Base-by-base conservation (phyloP, 2,113 vertebrate species). In the Zapus hudsonius region DNA sequence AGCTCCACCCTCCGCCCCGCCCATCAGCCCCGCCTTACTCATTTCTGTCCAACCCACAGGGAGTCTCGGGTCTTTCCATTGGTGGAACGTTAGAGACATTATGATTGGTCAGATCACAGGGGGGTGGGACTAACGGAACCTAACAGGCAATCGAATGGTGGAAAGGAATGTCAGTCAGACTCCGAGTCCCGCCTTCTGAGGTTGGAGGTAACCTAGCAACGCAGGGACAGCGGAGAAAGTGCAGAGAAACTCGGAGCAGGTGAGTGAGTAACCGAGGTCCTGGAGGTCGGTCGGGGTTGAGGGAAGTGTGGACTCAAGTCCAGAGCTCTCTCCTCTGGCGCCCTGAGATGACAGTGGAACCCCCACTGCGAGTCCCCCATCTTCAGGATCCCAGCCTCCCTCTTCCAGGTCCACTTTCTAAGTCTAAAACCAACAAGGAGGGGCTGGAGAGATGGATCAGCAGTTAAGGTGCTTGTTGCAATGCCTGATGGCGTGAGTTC, bases 151-250 rank as follows among this genome's bases (percentile, higher is more conserved):
- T 57, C 91, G 72, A 95, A 74, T 89, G 93, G 95, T 78, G 42
- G 27, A 89, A 89, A 87, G 31, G 10, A 67, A 84, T 84, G 76
- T 94, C 95, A 89, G 47, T 97, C 94, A 96, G 84, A 73, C 8
- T 2, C 72, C 6, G 19, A 92, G 95, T 84, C 91, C 91, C 84
- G 69, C 94, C 95, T 75, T 73, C 87, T 40, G 84, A 78, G 61
- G 17, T 69, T 89, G 91, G 84, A 78, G 57, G 94, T 96, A 92
- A 95, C 96, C 95, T 97, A 93, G 96, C 96, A 97, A 97, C 96
- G 52, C 47, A 19, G 63, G 22, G 10, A 44, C 76, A 0, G 11
- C 19, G 0, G 1, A 13, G 20, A 27, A n/a, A 31, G 13, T n/a
- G 15, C 1, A 13, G 29, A 73, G 69, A 87, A 86, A 84, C 40